A percentile compares a stretch with the other conserved stretches of the same genome.
phyloP scores from a whole-genome alignment of 2,888 invertebrate species.

The Dexiosoma caninum region DNA sequence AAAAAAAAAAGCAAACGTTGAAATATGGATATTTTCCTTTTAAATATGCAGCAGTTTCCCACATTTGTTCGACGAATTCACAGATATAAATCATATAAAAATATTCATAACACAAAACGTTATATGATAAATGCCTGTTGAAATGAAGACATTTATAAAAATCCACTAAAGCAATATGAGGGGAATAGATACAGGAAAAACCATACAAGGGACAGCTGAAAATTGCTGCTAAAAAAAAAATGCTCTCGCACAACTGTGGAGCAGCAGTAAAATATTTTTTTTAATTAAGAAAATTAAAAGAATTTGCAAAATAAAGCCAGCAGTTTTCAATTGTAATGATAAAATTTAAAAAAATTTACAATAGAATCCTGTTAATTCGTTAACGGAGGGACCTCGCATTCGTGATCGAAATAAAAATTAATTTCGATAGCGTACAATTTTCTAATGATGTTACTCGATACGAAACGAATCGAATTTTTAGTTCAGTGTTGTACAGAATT shows the following conservation, averaged over 20 bases:
- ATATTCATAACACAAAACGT: conserved; percentile 67
- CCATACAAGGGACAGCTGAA: conserved; percentile 42
- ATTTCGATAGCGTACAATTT: too few relatives aligned
- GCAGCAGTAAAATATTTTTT: too few relatives aligned
- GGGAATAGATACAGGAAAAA: conserved; percentile 20
- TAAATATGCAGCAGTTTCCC: background rate
- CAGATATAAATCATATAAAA: conserved; percentile 64
- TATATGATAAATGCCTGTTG: conserved; percentile 67
- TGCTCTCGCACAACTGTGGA: conserved; percentile 10
- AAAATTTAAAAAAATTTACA: too few relatives aligned
- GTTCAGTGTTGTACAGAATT: too few relatives aligned
- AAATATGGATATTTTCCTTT: background rate
- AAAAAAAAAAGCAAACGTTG: background rate
- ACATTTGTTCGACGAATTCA: conserved; percentile 50
- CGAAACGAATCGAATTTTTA: too few relatives aligned
- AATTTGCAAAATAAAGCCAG: too few relatives aligned
- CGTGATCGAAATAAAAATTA: too few relatives aligned
- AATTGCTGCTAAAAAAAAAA: background rate
- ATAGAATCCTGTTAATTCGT: too few relatives aligned
- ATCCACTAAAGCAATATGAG: conserved; percentile 51
- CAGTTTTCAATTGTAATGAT: too few relatives aligned
- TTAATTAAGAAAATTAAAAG: too few relatives aligned
- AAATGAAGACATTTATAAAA: conserved; percentile 68
- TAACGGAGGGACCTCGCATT: too few relatives aligned
- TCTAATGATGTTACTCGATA: too few relatives aligned